phyloP scores from a whole-genome alignment of 2,113 vertebrate species.

The Pogonocichla stellata region DNA sequence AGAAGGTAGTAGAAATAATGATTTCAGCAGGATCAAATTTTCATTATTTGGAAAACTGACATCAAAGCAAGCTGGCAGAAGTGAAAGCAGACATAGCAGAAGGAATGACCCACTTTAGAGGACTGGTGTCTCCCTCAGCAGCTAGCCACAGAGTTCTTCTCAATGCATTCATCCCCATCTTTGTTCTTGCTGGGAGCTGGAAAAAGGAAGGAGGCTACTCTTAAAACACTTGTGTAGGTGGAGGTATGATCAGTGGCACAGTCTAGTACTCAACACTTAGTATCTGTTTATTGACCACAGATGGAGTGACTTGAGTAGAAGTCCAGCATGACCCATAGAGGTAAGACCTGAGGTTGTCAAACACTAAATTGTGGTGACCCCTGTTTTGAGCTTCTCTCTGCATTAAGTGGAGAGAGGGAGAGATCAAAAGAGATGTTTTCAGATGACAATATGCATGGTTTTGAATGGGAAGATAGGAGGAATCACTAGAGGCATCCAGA shows the following conservation, averaged over 20 bases:
- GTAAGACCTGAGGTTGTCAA: not conserved
- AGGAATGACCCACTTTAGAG: not conserved
- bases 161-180: not conserved
- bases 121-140: not conserved
- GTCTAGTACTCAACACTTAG: not conserved
- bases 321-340: not conserved
- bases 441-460: not conserved
- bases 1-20: not conserved
- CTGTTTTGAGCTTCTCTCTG: not conserved
- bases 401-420: not conserved
- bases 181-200: not conserved
- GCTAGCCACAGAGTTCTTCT: not conserved
- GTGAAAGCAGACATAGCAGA: not conserved
- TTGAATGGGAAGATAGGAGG: not conserved
- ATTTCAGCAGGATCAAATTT: not conserved
- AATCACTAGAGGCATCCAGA: not conserved
- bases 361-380: not conserved
- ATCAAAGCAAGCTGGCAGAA: not conserved
- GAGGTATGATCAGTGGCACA: not conserved
- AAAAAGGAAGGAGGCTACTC: not conserved
- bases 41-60: not conserved
- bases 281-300: not conserved
- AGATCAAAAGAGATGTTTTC: not conserved
- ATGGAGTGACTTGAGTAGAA: not conserved
- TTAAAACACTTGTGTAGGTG: not conserved